Evolutionary conservation across 2,797 vertebrate genomes (phyloP), one percentile per base, ranked within the genome.

Genomic region (Smutsia gigantea): DNA sequence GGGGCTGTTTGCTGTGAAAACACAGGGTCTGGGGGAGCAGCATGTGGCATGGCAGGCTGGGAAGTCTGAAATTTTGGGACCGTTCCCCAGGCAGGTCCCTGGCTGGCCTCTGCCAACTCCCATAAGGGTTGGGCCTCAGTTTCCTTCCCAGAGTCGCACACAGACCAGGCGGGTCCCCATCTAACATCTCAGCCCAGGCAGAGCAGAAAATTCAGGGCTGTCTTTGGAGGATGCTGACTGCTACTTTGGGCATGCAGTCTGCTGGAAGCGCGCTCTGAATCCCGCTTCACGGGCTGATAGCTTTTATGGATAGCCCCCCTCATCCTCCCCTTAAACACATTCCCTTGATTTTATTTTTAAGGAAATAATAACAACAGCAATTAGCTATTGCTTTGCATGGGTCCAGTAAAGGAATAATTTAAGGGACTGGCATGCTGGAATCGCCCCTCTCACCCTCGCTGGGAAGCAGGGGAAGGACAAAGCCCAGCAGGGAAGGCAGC

Each of bases 401-500:
- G 29, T 94, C 87, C 75, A 46, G 95, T 15, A 87, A 42, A 81
- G 64, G 69, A 61, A 71, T 29, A 15, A 64, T 69, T 88, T 84
- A 93, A 94, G 90, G 68, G 79, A 25, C 66, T 18, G 0, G 31
- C 55, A 2, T 0, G 0, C 31, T 57, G 69, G 79, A 57, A 37
- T 31, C 1, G 31, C 37, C 27, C 34, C 29, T 46, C 64, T 72
- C 19, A 8, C 51, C 71, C 53, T 57, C 0, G 0, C 11, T 14
- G 13, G 64, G 63, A 90, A 61, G 69, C 23, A 39, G 94, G 9
- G 2, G 23, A 5, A 9, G 68, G 96, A 81, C 83, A 89, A 95
- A 95, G 79, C 87, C 90, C 7, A 27, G 64, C 87, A 72, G 75
- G 97, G 94, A 97, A 96, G 96, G 95, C 10, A 81, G 92, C 92